Base-by-base conservation (phyloP, 1,140 invertebrate genomes). In the Euura saliciscinereae region DNA sequence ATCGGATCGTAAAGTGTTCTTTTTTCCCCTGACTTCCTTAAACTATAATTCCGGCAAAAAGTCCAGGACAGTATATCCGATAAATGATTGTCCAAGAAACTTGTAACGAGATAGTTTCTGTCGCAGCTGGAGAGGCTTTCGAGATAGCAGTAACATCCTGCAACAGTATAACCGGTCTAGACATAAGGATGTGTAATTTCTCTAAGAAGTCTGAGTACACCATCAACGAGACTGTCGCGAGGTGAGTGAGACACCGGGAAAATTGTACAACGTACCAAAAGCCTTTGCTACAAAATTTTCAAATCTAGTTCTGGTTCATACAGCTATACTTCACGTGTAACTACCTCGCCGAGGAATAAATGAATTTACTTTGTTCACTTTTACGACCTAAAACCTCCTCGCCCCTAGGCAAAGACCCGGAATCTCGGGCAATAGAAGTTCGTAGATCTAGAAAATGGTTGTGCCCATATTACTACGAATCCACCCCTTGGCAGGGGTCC, bases 131-230 rank as follows among this genome's bases (percentile, higher is more conserved):
- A 42, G 76, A 82, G 75, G 74, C 77, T 45, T 79, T 86, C 42
- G 78, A 83, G 45, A 59, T 77, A 43, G 80, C 76, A 43, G 71
- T 79, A 3, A 76, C 79, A 28, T 74, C 75, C 6, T 76, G 76
- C 46, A n/a, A 69, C 6, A 70, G 70, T 3, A 75, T 87, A 28
- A 71, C 80, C n/a, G 76, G 72, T 42, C 78, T 86, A 44, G 80
- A 86, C 65, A 72, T 76, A 46, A 80, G 84, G 75, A 83, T 86
- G 80, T 86, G 84, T 69, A 82, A 83, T 79, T 85, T 85, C 70
- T 74, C 76, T 7, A 79, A 78, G 65, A 78, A 82, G 77, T 79
- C 79, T 13, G 79, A 85, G 69, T 79, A 71, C 45, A 78, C 75
- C 4, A 82, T 86, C 68, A 74, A 66, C 65, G 78, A 84, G 67